Evolutionary conservation across 2,113 vertebrate species (phyloP).

Genomic region (Perca fluviatilis): DNA sequence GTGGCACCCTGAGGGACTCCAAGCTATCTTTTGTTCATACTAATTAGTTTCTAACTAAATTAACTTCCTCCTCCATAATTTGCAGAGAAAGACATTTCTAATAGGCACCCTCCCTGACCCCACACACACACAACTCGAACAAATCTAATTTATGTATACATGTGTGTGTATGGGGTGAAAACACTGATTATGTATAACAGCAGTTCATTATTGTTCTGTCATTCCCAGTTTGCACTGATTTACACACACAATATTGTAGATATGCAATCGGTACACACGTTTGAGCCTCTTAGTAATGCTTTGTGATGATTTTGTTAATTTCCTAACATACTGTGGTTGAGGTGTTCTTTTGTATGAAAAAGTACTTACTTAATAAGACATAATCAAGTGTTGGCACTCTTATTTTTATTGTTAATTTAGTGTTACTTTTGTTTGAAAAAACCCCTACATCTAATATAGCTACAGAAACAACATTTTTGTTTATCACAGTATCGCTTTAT

Average conservation of each 20-base stretch:
- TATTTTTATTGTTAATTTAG: background rate
- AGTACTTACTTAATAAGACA: background rate
- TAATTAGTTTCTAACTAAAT: slow-evolving; percentile 80
- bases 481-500: background rate
- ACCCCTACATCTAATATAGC: background rate
- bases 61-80: slow-evolving; percentile 78
- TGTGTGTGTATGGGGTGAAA: slow-evolving; percentile 32
- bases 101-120: slow-evolving; percentile 55
- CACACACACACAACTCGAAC: slow-evolving; percentile 4
- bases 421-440: background rate
- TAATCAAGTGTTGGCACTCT: background rate
- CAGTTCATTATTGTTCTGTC: slow-evolving; percentile 41
- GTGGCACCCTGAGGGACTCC: slow-evolving; percentile 69
- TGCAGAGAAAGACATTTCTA: slow-evolving; percentile 70
- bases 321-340: background rate
- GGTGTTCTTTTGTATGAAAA: background rate
- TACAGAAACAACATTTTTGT: background rate
- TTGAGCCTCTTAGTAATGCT: background rate
- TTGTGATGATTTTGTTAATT: background rate
- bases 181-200: slow-evolving; percentile 31
- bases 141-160: slow-evolving; percentile 39
- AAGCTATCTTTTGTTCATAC: slow-evolving; percentile 80
- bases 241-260: slow-evolving; percentile 23
- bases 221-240: slow-evolving; percentile 35
- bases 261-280: slow-evolving; percentile 1